phyloP scores from a whole-genome alignment of 2,113 vertebrate species.

The Macaca fascicularis region T2T-MFA8v1.1 NC_088392.1:71267501-71268000 shows the following conservation, averaged over 20 bases:
- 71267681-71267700: background rate
- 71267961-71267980: too few species aligned
- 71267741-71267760: background rate
- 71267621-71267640: constrained; percentile 72
- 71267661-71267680: constrained; percentile 81
- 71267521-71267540: constrained; percentile 82
- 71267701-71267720: background rate
- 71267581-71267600: constrained; percentile 80
- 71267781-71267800: background rate
- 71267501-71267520: constrained; percentile 87
- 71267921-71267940: too few species aligned
- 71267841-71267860: background rate
- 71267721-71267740: background rate
- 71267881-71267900: too few species aligned
- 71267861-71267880: background rate
- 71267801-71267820: background rate
- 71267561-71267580: constrained; percentile 69
- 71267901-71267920: too few species aligned
- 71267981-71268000: too few species aligned
- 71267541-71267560: constrained; percentile 83
- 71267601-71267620: constrained; percentile 68
- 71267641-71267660: constrained; percentile 82
- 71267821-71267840: background rate
- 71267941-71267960: too few species aligned
- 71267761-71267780: background rate